phyloP scores from a whole-genome alignment of 1,140 invertebrate genomes.

The Chrysopa pallens region DNA sequence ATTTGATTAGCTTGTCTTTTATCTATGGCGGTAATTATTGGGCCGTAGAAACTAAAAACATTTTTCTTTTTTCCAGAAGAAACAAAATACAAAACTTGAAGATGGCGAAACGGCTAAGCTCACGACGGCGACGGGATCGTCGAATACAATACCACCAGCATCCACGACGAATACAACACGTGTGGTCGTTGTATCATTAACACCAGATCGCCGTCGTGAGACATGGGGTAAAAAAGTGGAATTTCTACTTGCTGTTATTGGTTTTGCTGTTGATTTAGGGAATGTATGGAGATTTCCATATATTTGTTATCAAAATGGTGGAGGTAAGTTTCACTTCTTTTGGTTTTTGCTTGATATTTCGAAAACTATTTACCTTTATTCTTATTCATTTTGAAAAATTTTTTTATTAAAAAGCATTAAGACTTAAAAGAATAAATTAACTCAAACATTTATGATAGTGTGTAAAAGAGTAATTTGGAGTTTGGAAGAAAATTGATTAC shows the following conservation, averaged over 20 bases:
- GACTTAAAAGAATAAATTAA: background rate
- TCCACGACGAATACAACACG: slow-evolving; percentile 12
- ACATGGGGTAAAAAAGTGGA: slow-evolving; percentile 75
- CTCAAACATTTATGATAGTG: background rate
- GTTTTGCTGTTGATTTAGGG: slow-evolving; percentile 71
- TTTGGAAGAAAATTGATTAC: too few relatives aligned
- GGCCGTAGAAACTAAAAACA: too few relatives aligned
- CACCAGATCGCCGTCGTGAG: slow-evolving; percentile 38
- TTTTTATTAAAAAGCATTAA: background rate
- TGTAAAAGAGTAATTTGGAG: too few relatives aligned
- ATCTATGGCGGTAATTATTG: too few relatives aligned
- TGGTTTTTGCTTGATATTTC: too few relatives aligned
- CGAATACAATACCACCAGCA: background rate
- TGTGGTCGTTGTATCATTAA: slow-evolving; percentile 40
- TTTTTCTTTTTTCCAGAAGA: too few relatives aligned
- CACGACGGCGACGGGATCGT: background rate
- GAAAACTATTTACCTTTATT: too few relatives aligned
- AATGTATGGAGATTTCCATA: slow-evolving; percentile 70
- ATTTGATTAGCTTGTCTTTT: too few relatives aligned
- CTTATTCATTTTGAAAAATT: background rate
- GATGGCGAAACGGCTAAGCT: background rate
- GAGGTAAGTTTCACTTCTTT: too few relatives aligned
- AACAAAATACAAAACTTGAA: too few relatives aligned
- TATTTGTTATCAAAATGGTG: slow-evolving; percentile 65
- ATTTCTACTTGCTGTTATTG: slow-evolving; percentile 71